Evolutionary conservation across 2,888 invertebrate genomes (phyloP), one percentile per base, ranked within the genome.

Genomic region (Plemyria rubiginata): DNA sequence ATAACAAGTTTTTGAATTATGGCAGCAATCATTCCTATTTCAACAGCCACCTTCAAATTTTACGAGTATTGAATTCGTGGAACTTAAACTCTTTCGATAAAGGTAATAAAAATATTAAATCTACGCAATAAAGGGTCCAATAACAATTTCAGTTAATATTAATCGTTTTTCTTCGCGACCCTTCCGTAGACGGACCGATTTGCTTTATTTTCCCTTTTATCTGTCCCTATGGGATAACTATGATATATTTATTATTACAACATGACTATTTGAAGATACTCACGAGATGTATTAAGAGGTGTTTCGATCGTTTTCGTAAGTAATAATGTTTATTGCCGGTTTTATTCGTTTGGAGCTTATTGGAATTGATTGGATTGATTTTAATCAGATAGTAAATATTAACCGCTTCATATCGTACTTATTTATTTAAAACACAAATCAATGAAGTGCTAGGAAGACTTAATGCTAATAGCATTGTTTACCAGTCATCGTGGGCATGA

Each of bases 61-160:
- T 70, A 85, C 77, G 80, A 82, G 73, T 74, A 81, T 82, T 77
- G 79, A 83, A 84, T 82, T 75, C 72, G 70, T 62, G 71, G 60
- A 77, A 77, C 70, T 79, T 82, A 76, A 90, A 90, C 91, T 90
- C 90, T 90, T 91, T 88, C 85, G 77, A 74, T 77, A 78, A 78
- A 73, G 71, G 81, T 81, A 84, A 81, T 89, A 87, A 91, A 90
- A 90, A 90, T 91, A 90, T 91, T 88, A 90, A 87, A 87, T 85
- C 80, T 81, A 67, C 72, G 78, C 82, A 81, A 86, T 89, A 87
- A 86, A 86, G 81, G 81, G 82, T 79, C 71, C 88, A 71, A 88
- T 90, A 90, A 91, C 90, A 85, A 87, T 91, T 88, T 88, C 88
- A 90, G 91, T 92, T 92, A 91, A 92, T 92, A 92, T 92, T 92